phyloP scores from a whole-genome alignment of 2,888 invertebrate species.

The Nemapogon koenigi region DNA sequence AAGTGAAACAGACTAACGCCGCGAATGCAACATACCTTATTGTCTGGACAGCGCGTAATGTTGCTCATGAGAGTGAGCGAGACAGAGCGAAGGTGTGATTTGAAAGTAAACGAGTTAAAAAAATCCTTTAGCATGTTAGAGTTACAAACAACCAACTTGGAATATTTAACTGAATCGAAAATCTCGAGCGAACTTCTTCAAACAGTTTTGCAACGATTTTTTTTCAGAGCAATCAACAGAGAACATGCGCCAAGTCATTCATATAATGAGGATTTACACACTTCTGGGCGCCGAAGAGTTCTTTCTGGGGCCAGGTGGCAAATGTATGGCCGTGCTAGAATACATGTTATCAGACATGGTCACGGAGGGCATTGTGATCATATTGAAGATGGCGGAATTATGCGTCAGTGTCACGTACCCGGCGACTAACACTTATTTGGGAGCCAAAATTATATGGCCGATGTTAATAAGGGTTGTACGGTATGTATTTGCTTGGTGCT shows the following conservation, averaged over 20 bases:
- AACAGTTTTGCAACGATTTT: constrained; percentile 12
- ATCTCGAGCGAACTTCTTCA: too few species aligned
- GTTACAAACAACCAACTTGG: too few species aligned
- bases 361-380: constrained; percentile 61
- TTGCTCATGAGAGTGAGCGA: too few species aligned
- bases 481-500: constrained; percentile 33
- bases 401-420: constrained; percentile 77
- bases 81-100: too few species aligned
- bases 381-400: constrained; percentile 70
- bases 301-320: constrained; percentile 72
- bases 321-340: constrained; percentile 73
- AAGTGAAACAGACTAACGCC: too few species aligned
- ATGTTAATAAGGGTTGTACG: constrained; percentile 44
- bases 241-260: constrained; percentile 77
- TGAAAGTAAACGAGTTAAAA: too few species aligned
- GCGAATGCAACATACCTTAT: too few species aligned
- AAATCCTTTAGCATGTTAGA: too few species aligned
- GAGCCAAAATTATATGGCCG: constrained; percentile 58
- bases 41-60: too few species aligned
- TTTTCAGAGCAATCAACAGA: constrained; percentile 80
- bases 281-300: constrained; percentile 81
- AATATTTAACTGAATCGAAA: too few species aligned
- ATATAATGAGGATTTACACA: constrained; percentile 84
- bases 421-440: constrained; percentile 75
- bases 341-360: constrained; percentile 80